phyloP scores from a whole-genome alignment of 2,888 invertebrate species.

The Biston stratarius region DNA sequence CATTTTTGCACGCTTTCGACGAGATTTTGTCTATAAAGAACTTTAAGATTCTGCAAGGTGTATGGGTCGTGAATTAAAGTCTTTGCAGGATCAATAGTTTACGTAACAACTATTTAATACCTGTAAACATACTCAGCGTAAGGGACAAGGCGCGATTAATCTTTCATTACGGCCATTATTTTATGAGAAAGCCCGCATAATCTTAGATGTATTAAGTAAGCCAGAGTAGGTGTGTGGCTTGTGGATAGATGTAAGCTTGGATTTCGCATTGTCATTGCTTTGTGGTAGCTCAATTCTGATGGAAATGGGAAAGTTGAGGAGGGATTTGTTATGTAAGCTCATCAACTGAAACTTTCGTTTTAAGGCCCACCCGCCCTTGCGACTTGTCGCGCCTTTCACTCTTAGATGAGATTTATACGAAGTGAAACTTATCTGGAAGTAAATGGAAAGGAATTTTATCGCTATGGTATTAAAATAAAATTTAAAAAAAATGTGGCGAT shows the following conservation, averaged over 20 bases:
- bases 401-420: constrained; percentile 17
- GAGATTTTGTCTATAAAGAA: constrained; percentile 20
- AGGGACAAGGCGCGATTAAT: background rate
- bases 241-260: constrained; percentile 18
- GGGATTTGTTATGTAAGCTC: constrained; percentile 47
- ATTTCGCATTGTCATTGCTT: constrained; percentile 45
- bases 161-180: background rate
- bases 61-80: background rate
- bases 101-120: background rate
- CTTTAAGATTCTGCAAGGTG: constrained; percentile 1
- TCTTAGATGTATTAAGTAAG: constrained; percentile 4
- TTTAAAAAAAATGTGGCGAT: background rate
- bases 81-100: background rate
- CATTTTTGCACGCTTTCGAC: constrained; percentile 11
- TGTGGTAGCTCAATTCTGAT: constrained; percentile 44
- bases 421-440: constrained; percentile 11
- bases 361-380: constrained; percentile 27
- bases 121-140: no score
- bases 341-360: constrained; percentile 44
- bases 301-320: constrained; percentile 48
- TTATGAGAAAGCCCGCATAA: constrained; percentile 32
- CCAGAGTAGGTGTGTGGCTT: background rate
- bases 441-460: constrained; percentile 1
- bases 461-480: background rate
- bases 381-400: constrained; percentile 25